phyloP scores from a whole-genome alignment of 37 sponge, comb jelly and placozoan species.

The Oscarella lobularis region DNA sequence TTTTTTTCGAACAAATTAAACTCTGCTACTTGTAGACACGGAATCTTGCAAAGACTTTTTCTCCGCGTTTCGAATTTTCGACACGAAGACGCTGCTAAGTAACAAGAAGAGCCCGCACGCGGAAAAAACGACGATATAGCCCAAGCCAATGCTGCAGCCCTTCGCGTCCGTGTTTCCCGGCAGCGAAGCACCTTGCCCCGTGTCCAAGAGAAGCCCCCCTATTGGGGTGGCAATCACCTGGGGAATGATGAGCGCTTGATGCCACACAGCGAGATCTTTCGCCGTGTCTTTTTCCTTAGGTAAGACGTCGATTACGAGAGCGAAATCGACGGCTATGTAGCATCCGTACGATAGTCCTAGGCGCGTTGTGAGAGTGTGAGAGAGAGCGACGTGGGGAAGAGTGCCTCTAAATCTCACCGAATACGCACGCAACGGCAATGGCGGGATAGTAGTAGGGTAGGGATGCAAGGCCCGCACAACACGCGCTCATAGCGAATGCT shows the following conservation, averaged over 20 bases:
- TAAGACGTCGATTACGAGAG: conserved; percentile 2
- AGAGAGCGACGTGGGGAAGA: background rate
- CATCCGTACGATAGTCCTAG: background rate
- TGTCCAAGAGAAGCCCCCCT: background rate
- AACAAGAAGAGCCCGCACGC: background rate
- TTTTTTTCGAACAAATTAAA: no score
- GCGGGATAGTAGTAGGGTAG: background rate
- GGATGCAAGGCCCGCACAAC: background rate
- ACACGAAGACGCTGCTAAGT: background rate
- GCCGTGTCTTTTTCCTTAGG: background rate
- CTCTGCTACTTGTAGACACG: no score
- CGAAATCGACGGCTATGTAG: conserved; percentile 3
- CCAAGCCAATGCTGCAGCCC: background rate
- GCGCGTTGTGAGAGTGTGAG: background rate
- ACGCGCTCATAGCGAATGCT: background rate
- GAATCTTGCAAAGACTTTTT: background rate
- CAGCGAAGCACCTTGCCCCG: background rate
- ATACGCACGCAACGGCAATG: background rate
- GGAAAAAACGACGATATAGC: background rate
- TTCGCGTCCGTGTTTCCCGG: background rate
- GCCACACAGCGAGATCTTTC: conserved; percentile 14
- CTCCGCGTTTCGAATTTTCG: background rate
- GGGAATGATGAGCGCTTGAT: background rate
- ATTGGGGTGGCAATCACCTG: background rate
- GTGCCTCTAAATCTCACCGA: background rate